Conservation (phyloP, 2,113 vertebrate species). For the Butastur rufipennis region DNA sequence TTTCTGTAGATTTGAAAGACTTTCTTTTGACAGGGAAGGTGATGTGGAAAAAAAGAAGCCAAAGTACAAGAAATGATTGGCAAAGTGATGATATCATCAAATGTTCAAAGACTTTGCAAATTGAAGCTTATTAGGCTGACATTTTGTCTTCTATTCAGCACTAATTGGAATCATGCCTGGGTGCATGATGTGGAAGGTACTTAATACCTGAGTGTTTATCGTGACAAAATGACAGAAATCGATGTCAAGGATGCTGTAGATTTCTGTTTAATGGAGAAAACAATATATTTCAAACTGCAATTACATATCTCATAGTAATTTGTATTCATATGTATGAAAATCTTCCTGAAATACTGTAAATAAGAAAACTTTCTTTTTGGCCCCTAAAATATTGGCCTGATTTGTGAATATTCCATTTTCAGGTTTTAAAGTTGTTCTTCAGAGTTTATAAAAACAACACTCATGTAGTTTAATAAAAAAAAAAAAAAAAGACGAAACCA, state of each 20-base stretch:
- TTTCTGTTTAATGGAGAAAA: conserved; percentile 38
- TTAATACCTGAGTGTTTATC: conserved; percentile 62
- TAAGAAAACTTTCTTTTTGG: background rate
- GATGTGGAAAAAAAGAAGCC: conserved; percentile 36
- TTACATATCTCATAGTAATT: background rate
- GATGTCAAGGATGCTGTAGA: conserved; percentile 33
- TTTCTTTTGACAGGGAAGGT: conserved; percentile 57
- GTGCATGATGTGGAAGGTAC: conserved; percentile 47
- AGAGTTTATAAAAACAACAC: background rate
- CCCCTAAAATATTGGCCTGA: background rate
- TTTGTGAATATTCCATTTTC: background rate
- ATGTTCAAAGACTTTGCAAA: conserved; percentile 78
- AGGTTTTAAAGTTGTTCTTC: background rate
- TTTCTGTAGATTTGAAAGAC: conserved; percentile 46
- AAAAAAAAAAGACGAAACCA: background rate
- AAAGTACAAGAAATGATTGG: conserved; percentile 70
- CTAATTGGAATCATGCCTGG: conserved; percentile 71
- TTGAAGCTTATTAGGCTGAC: conserved; percentile 69
- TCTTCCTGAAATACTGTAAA: background rate
- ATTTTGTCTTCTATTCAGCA: conserved; percentile 62
- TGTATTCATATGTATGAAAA: background rate
- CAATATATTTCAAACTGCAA: conserved; percentile 38
- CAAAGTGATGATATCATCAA: conserved; percentile 79
- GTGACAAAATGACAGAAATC: conserved; percentile 62
- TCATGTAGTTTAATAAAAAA: background rate